Evolutionary conservation across 2,888 invertebrate genomes (phyloP), one percentile per base, ranked within the genome.

Genomic region (Melanargia galathea): DNA sequence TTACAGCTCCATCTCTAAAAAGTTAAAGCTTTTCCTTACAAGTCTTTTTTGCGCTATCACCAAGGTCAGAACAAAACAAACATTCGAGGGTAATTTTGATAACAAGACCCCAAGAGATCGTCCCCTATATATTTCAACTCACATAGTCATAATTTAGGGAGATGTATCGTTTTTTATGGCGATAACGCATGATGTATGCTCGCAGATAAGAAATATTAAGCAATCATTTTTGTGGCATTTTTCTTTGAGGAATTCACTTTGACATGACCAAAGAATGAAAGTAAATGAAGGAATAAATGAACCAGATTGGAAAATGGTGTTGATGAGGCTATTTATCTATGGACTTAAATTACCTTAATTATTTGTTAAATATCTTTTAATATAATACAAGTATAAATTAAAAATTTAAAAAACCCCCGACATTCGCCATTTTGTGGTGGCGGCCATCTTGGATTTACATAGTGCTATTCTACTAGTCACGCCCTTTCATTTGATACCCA

Each of bases 71-170:
- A 46, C 33, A 10, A 18, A 48, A 58, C 56, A 56, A 58, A 58
- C 20, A 35, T 58, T 58, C 22, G 35, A 48, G 58, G 48, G 46
- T 58, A 58, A 45, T 60, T 60, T 63, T 64, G 60, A 65, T 67
- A 69, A 69, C 63, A 51, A 65, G 62, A 59, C 62, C 65, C 67
- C 65, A 20, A 18, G 67, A 59, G 69, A 48, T 22, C 55, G 40
- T 49, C 30, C 69, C 67, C 22, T 48, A 22, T 58, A 22, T 60
- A 35, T 49, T 61, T 48, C 55, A 57, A 55, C 49, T 60, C 55
- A 60, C 62, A 67, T 59, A 38, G 62, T 55, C 64, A 62, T 62
- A 67, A 65, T 64, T 67, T 63, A 26, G 38, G 43, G 58, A 35
- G 35, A 56, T 35, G 45, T 56, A 58, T 62, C 54, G 60, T 58